Evolutionary conservation across 2,888 invertebrate species (phyloP), one percentile per base, ranked within the genome.

Genomic region (Dicyrtoma fusca): DNA sequence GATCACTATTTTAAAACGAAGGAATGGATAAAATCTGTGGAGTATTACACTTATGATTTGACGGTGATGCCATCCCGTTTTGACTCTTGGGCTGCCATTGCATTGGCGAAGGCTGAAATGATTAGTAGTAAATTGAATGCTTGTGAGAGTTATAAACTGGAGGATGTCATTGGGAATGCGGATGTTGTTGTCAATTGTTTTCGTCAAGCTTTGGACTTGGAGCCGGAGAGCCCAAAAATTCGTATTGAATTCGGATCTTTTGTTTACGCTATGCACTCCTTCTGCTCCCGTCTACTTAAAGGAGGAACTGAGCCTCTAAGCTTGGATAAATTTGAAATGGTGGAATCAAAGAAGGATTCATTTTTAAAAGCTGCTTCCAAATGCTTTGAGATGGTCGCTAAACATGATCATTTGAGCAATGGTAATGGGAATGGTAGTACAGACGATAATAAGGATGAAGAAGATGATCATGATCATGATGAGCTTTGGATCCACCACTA

Each of bases 401-500:
- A 72, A 57, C 17, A 49, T 26, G 55, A 34, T 44, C 19, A 53
- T 49, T 19, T 19, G 14, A 19, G 49, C 14, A 57, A 23, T 14
- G 4, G 42, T 6, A 71, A 11, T 5, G 13, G n/a, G 5, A 26
- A n/a, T 5, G 45, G 61, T 11, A 55, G 14, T 19, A 64, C 49
- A 1, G 44, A 51, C 78, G 81, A 64, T 81, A 83, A 76, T 21
- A 1, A 19, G 21, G 21, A 17, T 19, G 34, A 47, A 1, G 64
- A 64, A n/a, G 88, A 88, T 69, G 83, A 84, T n/a, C 87, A 71
- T 23, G 84, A 86, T 0, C 88, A 89, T 76, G 95, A 95, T 82
- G 96, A 97, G 82, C 88, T 91, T 72, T 97, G 97, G 97, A 85
- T 96, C 45, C 90, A 92, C 82, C 92, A 94, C 83, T 97, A 96